Evolutionary conservation across 2,113 vertebrate genomes (phyloP), one percentile per base, ranked within the genome.

Genomic region (Phoenicopterus ruber): DNA sequence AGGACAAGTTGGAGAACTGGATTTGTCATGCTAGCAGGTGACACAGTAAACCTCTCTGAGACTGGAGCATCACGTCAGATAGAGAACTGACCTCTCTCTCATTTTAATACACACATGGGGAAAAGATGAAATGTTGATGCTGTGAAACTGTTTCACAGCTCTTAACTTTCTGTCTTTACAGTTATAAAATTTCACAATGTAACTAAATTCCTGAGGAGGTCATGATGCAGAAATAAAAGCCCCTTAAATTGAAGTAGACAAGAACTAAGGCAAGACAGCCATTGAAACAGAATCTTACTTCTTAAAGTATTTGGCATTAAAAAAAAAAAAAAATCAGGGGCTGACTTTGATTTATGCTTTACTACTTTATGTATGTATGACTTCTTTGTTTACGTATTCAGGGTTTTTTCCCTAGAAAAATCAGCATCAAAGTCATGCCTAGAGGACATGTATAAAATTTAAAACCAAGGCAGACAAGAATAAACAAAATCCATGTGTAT

Each of bases 401-500:
- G 17, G 0, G 17, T 83, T 95, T 90, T 96, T 67, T 0, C 49
- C 20, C 49, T 65, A 90, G 88, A 96, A 97, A 96, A 95, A 62
- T 93, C 89, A 96, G 69, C 96, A 97, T 98, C 97, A 98, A 98
- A 98, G 97, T 91, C 85, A 78, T 98, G 97, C 97, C 98, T 96
- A 61, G 52, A 96, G 97, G 97, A 96, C 94, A 96, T 71, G 82
- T 90, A 97, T 93, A 97, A 97, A 97, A 98, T 96, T 94, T 95
- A 97, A 98, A 98, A 97, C 96, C 85, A 94, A 96, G 79, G 66
- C 90, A 57, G 96, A 95, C 77, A 97, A 96, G 97, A 97, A 96
- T 96, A 98, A 98, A 98, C 95, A 96, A 96, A 97, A 98, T 96
- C 96, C 97, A 97, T 97, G 96, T 97, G 97, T 97, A 97, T 96